Base-by-base conservation (phyloP, 2,888 invertebrate species). In the Adineta ricciae region DNA sequence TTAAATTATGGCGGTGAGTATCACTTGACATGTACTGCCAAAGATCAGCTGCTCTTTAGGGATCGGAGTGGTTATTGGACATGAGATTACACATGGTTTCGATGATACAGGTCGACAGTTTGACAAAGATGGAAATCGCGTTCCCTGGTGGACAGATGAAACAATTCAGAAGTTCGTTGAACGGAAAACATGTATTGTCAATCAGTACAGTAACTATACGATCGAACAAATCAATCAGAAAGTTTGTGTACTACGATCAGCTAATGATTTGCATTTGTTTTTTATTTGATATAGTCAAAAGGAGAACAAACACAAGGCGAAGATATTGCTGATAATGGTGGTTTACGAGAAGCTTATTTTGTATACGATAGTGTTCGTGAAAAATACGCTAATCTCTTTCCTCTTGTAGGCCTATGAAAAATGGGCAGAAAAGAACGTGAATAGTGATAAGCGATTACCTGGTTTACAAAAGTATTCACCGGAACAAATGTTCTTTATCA, bases 61-160 rank as follows among this genome's bases (percentile, higher is more conserved):
- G 8, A 85, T 85, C 24, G 85, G 85, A 8, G 73, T 83, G 7
- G 83, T 83, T 27, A 83, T 86, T 73, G 86, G 86, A 50, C 86
- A 86, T 72, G 86, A 86, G 24, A 64, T 86, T 21, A 86, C 86
- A 2, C 86, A 86, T 83, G 86, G 84, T 16, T 86, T 86, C 72
- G 86, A 86, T 56, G 64, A 84, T 52, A 82, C 46, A 72, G 86
- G 86, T n/a, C 78, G 86, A 24, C 56, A 86, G 24, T 86, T 96
- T 90, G 98, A 99, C 89, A 94, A 94, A 91, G 93, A 94, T 88
- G 99, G 99, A 0, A 98, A 98, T 90, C 91, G 99, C 86, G 94
- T 96, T 89, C 95, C 95, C 87, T 99, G 99, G 99, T 99, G 99
- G 99, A 95, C 96, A 88, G 94, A 95, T 88, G 93, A 93, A 21